Percentiles rank a stretch among this genome's conserved stretches.
phyloP scores from a whole-genome alignment of 2,888 invertebrate species.

The Conomelus anceps region DNA sequence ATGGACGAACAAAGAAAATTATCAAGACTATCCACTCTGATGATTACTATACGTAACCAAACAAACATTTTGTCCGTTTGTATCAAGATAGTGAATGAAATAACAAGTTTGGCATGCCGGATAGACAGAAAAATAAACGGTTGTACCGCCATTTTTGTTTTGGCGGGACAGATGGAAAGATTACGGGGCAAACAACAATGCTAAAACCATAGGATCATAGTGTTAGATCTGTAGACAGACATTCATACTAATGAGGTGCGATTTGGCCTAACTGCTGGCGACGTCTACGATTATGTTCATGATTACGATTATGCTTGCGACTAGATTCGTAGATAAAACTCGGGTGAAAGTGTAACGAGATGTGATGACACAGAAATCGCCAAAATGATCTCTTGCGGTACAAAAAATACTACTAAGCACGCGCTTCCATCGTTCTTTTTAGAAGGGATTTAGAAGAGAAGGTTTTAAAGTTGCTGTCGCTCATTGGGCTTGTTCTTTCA shows the following conservation, averaged over 20 bases:
- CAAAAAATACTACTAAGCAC: not conserved
- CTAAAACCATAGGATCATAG: not conserved
- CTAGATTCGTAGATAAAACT: not conserved
- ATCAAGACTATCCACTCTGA: no score
- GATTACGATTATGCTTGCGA: not conserved
- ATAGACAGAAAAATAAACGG: not conserved
- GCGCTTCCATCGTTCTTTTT: not conserved
- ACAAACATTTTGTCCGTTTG: not conserved
- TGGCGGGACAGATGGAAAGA: not conserved
- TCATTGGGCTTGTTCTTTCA: not conserved
- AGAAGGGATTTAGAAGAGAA: not conserved
- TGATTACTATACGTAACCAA: not conserved
- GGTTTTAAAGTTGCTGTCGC: not conserved
- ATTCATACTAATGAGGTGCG: not conserved
- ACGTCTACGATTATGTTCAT: not conserved
- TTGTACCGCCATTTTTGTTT: not conserved
- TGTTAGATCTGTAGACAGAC: not conserved
- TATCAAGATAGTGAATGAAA: not conserved
- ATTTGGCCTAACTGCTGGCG: not conserved
- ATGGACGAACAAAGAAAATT: not conserved
- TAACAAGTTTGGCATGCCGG: not conserved
- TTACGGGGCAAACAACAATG: not conserved
- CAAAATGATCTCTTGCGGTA: not conserved
- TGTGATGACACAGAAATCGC: not conserved
- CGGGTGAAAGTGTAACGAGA: not conserved